A percentile compares a stretch with the other conserved stretches of the same genome.
Evolutionary conservation across 2,113 vertebrate species (phyloP).

Genomic region (Acrocephalus kingi): DNA sequence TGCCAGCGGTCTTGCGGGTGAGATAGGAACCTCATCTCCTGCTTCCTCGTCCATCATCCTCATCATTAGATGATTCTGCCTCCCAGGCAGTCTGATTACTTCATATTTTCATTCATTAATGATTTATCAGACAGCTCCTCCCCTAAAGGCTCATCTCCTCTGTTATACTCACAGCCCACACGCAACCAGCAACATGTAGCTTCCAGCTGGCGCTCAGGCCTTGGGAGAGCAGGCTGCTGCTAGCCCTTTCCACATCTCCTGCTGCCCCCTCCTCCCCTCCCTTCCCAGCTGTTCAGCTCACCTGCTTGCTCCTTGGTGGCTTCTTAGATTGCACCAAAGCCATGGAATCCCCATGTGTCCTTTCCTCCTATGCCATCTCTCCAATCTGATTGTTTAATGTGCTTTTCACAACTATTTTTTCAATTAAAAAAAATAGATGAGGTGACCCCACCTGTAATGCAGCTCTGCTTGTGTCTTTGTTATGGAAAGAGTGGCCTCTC

Average conservation of each 20-base stretch:
- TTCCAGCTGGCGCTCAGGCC: constrained; percentile 17
- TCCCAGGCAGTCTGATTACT: constrained; percentile 56
- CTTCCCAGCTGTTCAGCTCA: background rate
- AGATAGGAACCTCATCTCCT: background rate
- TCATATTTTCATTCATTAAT: constrained; percentile 62
- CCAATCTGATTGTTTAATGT: background rate
- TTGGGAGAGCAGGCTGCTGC: background rate
- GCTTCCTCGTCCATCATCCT: background rate
- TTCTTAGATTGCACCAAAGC: background rate
- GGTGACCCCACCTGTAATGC: background rate
- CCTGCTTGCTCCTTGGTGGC: background rate
- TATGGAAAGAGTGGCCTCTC: background rate
- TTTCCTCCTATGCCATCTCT: background rate
- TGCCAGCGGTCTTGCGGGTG: background rate
- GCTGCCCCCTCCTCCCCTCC: background rate
- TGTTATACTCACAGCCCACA: constrained; percentile 13
- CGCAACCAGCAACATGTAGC: background rate
- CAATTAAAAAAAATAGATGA: background rate
- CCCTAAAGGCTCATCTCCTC: constrained; percentile 50
- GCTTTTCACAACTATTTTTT: background rate
- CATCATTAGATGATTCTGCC: constrained; percentile 10
- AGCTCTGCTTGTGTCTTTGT: background rate
- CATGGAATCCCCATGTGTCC: background rate
- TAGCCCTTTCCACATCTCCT: background rate
- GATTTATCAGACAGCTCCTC: constrained; percentile 55